Evolutionary conservation across 1,140 invertebrate genomes (phyloP), one percentile per base, ranked within the genome.

Genomic region (Anastrepha obliqua): DNA sequence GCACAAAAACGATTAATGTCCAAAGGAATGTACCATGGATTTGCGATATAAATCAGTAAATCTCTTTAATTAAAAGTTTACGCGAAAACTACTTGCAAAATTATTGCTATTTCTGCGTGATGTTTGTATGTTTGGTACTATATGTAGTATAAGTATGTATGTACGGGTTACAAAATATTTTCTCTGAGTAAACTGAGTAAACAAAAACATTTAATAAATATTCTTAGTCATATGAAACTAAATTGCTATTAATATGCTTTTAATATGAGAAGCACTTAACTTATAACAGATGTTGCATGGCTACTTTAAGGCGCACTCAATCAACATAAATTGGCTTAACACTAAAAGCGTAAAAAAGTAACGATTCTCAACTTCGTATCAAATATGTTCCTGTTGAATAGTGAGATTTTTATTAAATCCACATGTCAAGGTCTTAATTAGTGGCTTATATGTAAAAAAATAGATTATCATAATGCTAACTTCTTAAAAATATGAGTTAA

Each of bases 31-130:
- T 60, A 51, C 85, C 87, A 86, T 55, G 62, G 87, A 86, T 86
- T 86, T 86, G 85, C 51, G 60, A 74, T 85, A 88, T 88, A 88
- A 88, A 88, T 88, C 87, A 86, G 87, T 44, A 20, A 86, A 86
- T 88, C 87, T 42, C 62, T 88, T 88, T 88, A 88, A 88, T 88
- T 88, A 88, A 88, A 88, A 88, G 87, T 88, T 88, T 88, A 88
- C 85, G 60, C 85, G 85, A 67, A 55, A 88, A 78, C 58, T 85
- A 65, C 59, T 51, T 17, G 85, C 85, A 86, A 86, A 86, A 86
- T 86, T 86, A 86, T 59, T 62, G 58, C 85, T 42, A 81, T 62
- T 17, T 74, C 15, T 74, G 42, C 3, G 42, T 47, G 67, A 7
- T 44, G 42, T 55, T 7, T 9, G 51, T 55, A 55, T 7, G 51